Base-by-base conservation (phyloP, 2,797 vertebrate genomes). In the Protonibea diacanthus region DNA sequence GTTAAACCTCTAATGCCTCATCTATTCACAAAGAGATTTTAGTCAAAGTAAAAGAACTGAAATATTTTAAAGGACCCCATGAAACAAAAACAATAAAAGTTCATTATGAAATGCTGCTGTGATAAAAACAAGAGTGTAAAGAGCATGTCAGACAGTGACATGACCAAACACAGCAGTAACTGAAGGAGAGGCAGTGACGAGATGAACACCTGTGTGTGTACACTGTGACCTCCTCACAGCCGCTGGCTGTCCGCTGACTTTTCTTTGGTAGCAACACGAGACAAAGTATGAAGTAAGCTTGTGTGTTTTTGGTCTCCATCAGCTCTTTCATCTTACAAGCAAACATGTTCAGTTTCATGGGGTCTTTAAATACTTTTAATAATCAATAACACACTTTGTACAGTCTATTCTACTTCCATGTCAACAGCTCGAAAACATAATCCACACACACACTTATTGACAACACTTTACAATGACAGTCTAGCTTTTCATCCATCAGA, bases 371-470 rank as follows among this genome's bases (percentile, higher is more conserved):
- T 17, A 9, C 20, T 53, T 67, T 44, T 55, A 80, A 63, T 69
- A 70, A 77, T 15, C 40, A 65, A 5, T 13, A 61, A 74, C 65
- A 87, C 62, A 83, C 64, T 72, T 38, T 84, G 33, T 73, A 91
- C 77, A 63, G 71, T 66, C 83, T 87, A 86, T 20, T 70, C 74
- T 89, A 86, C 18, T 63, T 80, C 68, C 61, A 76, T 56, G 72
- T 74, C 10, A 70, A 74, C 44, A 56, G 40, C 29, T 86, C n/a
- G 49, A 63, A 74, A 77, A 80, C 65, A 52, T 53, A 52, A 77
- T 51, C 47, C 40, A 78, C 71, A 82, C 68, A 78, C 52, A 83
- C 72, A 78, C 52, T 62, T 65, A 45, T 59, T 49, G 20, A 81
- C 23, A 47, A 85, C 64, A 86, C 76, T 75, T 71, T 23, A 87